These are phyloP conservation scores for Xylocopa sonorina DNA, from an alignment of 1,140 invertebrate species.

Conservation along the genomic window DNA sequence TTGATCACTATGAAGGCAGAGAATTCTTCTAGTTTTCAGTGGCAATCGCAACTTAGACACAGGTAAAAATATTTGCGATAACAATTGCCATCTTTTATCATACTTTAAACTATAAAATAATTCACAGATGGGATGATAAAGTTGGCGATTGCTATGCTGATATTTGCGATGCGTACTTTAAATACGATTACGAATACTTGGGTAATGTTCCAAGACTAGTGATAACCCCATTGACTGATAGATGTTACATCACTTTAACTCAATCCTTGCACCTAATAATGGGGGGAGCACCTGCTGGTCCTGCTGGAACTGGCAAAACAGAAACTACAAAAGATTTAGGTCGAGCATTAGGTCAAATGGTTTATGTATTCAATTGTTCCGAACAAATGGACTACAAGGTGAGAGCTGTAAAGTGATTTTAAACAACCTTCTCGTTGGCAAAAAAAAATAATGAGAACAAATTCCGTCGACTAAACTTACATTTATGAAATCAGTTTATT, in stretches of 20 bases:
- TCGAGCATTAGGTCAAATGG: constrained; percentile 97
- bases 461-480: not conserved
- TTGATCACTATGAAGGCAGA: constrained; percentile 86
- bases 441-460: not conserved
- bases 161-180: constrained; percentile 94
- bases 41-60: constrained; percentile 96
- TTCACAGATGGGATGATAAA: constrained; percentile 89
- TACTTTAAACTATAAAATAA: not conserved
- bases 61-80: constrained; percentile 83
- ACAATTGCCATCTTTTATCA: no score
- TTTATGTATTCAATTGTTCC: constrained; percentile 98
- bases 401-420: no score
- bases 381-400: constrained; percentile 95
- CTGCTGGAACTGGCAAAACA: constrained; percentile 97
- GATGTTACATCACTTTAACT: constrained; percentile 94
- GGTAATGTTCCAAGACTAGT: constrained; percentile 92
- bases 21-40: constrained; percentile 91
- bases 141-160: constrained; percentile 93
- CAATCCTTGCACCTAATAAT: constrained; percentile 91
- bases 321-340: constrained; percentile 98
- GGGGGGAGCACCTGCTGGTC: constrained; percentile 95
- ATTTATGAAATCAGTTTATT: not conserved
- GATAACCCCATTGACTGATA: constrained; percentile 93
- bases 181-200: constrained; percentile 96
- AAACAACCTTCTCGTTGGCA: constrained; percentile 7